Base-by-base conservation (phyloP, 2,113 vertebrate species). In the Trematomus loennbergii region DNA sequence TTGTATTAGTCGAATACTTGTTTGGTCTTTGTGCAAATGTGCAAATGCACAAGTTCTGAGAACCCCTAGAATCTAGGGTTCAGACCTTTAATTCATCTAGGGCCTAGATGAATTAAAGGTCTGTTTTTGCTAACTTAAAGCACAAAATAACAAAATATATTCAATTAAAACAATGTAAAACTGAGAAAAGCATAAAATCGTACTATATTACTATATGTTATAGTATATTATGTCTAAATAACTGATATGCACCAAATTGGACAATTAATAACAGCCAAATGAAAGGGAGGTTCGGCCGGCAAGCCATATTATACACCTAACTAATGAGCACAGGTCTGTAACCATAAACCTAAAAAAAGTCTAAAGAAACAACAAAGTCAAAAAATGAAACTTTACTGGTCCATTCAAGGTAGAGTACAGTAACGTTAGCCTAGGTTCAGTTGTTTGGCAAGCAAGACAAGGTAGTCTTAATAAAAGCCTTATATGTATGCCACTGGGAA, bases 351-450 rank as follows among this genome's bases (percentile, higher is more conserved):
- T 69, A 45, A 63, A 4, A 43, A 43, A 69, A 65, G 58, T 33
- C 9, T n/a, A 20, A 1, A 53, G 12, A 52, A 18, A 6, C 12
- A 33, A 29, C 11, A n/a, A 16, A n/a, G 15, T 4, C 9, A 25
- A 13, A 36, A n/a, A 67, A 67, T 16, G 11, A 54, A 68, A 52
- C 53, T 43, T 5, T 60, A 22, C 13, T 59, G 13, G 0, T 15
- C 22, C 16, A 55, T 69, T 22, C 17, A 57, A 57, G 60, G 22
- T 49, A n/a, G 61, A 73, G 63, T 49, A 40, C 7, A 40, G 36
- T 40, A 40, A 40, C 36, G 36, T 81, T 13, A 66, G 4, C 36
- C 36, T 16, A 49, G 57, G 60, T 75, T 76, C 60, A 61, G 17
- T 25, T 54, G 40, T 16, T 57, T 4, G 0, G n/a, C 8, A 49